phyloP scores from a whole-genome alignment of 2,888 invertebrate genomes.

The Neria commutata region DNA sequence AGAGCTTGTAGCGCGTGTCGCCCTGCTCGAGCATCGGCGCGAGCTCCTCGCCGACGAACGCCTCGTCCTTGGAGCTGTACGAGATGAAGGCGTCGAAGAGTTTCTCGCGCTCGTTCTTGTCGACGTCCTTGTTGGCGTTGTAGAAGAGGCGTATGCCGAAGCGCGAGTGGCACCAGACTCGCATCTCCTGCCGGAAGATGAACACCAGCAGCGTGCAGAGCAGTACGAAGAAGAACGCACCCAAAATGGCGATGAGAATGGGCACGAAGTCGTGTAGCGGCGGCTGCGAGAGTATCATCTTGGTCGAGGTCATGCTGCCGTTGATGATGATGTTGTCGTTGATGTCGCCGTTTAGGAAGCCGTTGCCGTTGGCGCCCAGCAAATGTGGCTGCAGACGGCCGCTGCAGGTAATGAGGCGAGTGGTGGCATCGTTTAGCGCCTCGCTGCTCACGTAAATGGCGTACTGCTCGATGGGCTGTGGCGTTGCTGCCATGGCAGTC shows the following conservation, averaged over 20 bases:
- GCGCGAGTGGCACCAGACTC: conserved; percentile 86
- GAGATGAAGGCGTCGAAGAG: conserved; percentile 95
- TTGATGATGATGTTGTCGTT: conserved; percentile 47
- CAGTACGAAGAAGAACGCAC: conserved; percentile 76
- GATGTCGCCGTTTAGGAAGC: conserved; percentile 23
- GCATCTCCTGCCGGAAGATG: conserved; percentile 80
- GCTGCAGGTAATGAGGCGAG: conserved; percentile 50
- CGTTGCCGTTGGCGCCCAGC: conserved; percentile 33
- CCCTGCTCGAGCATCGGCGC: conserved; percentile 86
- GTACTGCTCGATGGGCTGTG: conserved; percentile 38
- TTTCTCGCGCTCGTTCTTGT: conserved; percentile 82
- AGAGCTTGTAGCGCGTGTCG: conserved; percentile 81
- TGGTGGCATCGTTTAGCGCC: conserved; percentile 33
- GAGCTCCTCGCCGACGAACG: conserved; percentile 86
- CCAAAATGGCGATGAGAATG: conserved; percentile 76
- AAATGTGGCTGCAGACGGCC: conserved; percentile 37
- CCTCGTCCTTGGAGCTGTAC: conserved; percentile 91
- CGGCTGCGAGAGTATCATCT: conserved; percentile 59
- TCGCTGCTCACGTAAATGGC: conserved; percentile 44
- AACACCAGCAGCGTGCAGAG: conserved; percentile 78
- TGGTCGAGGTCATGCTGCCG: conserved; percentile 74
- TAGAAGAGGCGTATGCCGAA: conserved; percentile 84
- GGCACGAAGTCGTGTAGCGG: conserved; percentile 82
- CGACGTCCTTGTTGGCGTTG: conserved; percentile 72
- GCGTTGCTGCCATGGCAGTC: conserved; percentile 18